phyloP scores from a whole-genome alignment of 2,888 invertebrate genomes.

The Choristoneura rosaceana region DNA sequence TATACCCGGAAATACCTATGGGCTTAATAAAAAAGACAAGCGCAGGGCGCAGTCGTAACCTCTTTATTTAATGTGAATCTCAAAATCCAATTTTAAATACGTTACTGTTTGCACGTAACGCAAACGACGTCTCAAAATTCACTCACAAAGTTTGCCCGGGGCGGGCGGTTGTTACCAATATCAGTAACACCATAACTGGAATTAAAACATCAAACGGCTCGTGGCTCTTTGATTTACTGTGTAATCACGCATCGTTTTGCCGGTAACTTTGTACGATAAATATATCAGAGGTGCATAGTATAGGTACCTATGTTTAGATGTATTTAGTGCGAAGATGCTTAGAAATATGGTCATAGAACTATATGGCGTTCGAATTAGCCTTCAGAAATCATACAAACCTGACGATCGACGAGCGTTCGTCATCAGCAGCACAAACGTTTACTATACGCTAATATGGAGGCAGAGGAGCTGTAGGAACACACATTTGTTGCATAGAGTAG shows the following conservation, averaged over 20 bases:
- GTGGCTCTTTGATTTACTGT: conserved; percentile 23
- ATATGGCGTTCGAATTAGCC: too few species aligned
- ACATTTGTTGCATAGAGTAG: too few species aligned
- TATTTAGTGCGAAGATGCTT: too few species aligned
- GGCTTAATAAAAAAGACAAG: background rate
- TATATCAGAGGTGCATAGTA: too few species aligned
- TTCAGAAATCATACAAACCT: too few species aligned
- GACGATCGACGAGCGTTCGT: too few species aligned
- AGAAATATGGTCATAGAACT: too few species aligned
- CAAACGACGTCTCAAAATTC: conserved; percentile 23
- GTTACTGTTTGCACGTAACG: conserved; percentile 3
- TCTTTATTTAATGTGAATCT: background rate
- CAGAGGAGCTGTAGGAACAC: too few species aligned
- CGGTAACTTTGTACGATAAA: background rate
- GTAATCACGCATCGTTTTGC: background rate
- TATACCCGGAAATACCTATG: too few species aligned
- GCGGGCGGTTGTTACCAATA: conserved; percentile 18
- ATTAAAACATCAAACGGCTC: conserved; percentile 24
- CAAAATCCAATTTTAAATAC: conserved; percentile 14
- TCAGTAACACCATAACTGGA: conserved; percentile 28
- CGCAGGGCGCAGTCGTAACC: background rate
- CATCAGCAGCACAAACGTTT: too few species aligned
- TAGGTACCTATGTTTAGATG: too few species aligned
- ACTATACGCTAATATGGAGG: too few species aligned
- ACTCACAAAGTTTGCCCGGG: conserved; percentile 22